Evolutionary conservation across 2,888 invertebrate genomes (phyloP).

Genomic region (Cephus spinipes): DNA sequence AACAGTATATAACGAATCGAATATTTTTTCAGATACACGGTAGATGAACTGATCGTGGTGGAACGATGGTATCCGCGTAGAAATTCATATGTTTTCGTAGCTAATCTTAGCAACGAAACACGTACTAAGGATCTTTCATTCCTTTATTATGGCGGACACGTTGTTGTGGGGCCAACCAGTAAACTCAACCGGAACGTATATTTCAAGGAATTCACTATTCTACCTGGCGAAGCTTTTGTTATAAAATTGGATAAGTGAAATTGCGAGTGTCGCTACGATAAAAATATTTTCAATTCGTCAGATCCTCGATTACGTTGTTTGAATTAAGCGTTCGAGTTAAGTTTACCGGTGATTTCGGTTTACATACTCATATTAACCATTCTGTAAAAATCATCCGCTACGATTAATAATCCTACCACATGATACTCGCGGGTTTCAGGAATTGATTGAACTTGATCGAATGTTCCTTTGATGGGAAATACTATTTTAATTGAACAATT

Average conservation of each 20-base stretch:
- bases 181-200: slow-evolving; percentile 66
- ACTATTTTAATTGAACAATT: background rate
- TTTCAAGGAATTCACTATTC: slow-evolving; percentile 70
- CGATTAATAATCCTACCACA: background rate
- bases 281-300: background rate
- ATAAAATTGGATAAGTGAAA: slow-evolving; percentile 73
- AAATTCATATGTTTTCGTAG: slow-evolving; percentile 81
- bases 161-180: slow-evolving; percentile 70
- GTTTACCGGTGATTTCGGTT: background rate
- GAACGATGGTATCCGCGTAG: slow-evolving; percentile 85
- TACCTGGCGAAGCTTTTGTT: slow-evolving; percentile 74
- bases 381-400: background rate
- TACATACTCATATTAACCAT: background rate
- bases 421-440: background rate
- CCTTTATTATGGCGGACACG: slow-evolving; percentile 80
- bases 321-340: background rate
- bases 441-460: background rate
- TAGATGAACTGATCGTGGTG: slow-evolving; percentile 75
- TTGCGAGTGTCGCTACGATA: background rate
- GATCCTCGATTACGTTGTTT: background rate
- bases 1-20: background rate
- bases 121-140: slow-evolving; percentile 79
- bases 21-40: slow-evolving; percentile 67
- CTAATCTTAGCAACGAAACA: slow-evolving; percentile 75
- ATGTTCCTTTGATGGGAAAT: background rate